Base-by-base conservation (phyloP, 2,797 vertebrate genomes). In the Pipistrellus pygmaeus region DNA sequence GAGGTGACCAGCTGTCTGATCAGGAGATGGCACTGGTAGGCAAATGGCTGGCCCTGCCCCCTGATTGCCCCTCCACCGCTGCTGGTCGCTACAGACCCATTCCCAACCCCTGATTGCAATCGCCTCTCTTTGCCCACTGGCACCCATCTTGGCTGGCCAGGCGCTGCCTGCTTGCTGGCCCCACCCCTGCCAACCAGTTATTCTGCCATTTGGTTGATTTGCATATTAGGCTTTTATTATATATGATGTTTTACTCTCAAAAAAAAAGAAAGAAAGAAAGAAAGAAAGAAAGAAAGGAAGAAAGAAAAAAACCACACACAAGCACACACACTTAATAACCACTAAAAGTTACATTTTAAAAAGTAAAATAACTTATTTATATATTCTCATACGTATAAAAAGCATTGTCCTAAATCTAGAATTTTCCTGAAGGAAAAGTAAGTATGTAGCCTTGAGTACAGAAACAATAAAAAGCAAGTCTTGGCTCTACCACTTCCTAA, bases 311-410 rank as follows among this genome's bases (percentile, higher is more conserved):
- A 5, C 57, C 60, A 64, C 60, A 64, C 21, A 73, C 41, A 77
- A 44, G 51, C 18, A 72, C 21, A 72, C 11, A 81, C 15, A 4
- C 27, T 14, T 15, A 73, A 48, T 46, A 35, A 87, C 55, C 23
- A 57, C 46, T 91, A 78, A 72, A 82, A 88, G 32, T 71, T 60
- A 62, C 44, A 87, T 84, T 86, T 87, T 69, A 14, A 62, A 82
- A 90, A 88, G 48, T 44, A 32, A 89, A 80, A 84, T 78, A 95
- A 71, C 21, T 55, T 88, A 51, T 76, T 57, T 57, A 69, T 12
- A 1, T 48, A 60, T 71, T 81, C 25, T 57, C 14, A 35, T 60
- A 82, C 41, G 89, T 44, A 91, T 53, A 57, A 87, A 73, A 77
- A 15, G 3, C 21, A 81, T 55, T 82, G 15, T 68, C 51, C 41